A percentile compares a stretch with the other conserved stretches of the same genome.
phyloP scores from a whole-genome alignment of 2,797 vertebrate genomes.

The Labroides dimidiatus region DNA sequence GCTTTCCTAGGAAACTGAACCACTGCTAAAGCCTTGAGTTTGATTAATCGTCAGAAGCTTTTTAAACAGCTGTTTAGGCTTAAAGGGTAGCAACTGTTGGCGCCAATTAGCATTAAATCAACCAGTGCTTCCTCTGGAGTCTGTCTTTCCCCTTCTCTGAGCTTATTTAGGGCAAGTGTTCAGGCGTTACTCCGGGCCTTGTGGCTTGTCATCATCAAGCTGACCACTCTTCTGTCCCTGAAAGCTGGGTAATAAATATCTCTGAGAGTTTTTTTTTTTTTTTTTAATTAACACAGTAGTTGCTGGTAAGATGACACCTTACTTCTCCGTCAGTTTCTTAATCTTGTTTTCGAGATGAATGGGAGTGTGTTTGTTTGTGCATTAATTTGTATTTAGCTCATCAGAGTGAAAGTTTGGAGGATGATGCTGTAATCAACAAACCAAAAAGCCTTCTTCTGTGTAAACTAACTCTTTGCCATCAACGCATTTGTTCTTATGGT shows the following conservation, averaged over 20 bases:
- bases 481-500: slow-evolving; percentile 58
- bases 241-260: slow-evolving; percentile 55
- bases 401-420: slow-evolving; percentile 58
- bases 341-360: slow-evolving; percentile 53
- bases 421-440: slow-evolving; percentile 75
- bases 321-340: slow-evolving; percentile 58
- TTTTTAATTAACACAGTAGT: slow-evolving; percentile 44
- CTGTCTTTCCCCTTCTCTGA: slow-evolving; percentile 41
- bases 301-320: slow-evolving; percentile 48
- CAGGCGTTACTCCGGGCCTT: slow-evolving; percentile 16
- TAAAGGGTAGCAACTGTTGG: slow-evolving; percentile 18
- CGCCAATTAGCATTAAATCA: slow-evolving; percentile 41
- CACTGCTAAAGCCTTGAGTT: slow-evolving; percentile 55
- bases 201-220: slow-evolving; percentile 23
- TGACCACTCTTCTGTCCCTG: slow-evolving; percentile 34
- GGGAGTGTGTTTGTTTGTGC: slow-evolving; percentile 62
- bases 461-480: slow-evolving; percentile 71
- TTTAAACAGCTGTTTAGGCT: slow-evolving; percentile 25
- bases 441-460: slow-evolving; percentile 81
- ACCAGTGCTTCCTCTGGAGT: slow-evolving; percentile 61
- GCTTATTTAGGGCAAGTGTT: slow-evolving; percentile 13
- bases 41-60: slow-evolving; percentile 14
- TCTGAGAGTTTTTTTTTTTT: slow-evolving; percentile 52
- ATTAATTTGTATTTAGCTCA: slow-evolving; percentile 71
- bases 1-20: slow-evolving; percentile 54